Evolutionary conservation across 2,113 vertebrate genomes (phyloP).

Genomic region (Nyctereutes procyonoides): DNA sequence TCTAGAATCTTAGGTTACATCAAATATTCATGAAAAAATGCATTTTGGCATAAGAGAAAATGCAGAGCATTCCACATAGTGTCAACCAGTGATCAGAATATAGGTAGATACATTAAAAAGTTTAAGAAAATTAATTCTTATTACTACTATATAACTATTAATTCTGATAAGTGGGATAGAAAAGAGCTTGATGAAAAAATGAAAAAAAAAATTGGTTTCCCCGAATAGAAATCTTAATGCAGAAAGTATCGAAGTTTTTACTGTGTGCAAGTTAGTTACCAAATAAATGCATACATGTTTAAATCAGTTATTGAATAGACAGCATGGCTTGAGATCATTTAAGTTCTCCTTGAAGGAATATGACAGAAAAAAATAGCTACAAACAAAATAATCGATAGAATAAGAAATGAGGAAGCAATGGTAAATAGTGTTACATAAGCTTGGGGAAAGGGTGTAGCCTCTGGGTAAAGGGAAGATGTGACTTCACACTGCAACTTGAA

Average conservation of each 20-base stretch:
- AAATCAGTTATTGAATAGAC: not conserved
- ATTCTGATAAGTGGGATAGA: not conserved
- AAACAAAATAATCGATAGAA: not conserved
- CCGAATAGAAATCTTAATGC: not conserved
- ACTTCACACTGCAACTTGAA: not conserved
- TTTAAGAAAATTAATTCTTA: not conserved
- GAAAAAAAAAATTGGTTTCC: not conserved
- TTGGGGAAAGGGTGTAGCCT: not conserved
- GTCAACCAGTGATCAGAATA: not conserved
- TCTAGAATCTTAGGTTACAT: not conserved
- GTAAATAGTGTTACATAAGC: not conserved
- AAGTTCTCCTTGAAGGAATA: not conserved
- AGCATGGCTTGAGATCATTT: not conserved
- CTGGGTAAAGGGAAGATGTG: not conserved
- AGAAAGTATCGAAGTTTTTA: not conserved
- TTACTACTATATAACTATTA: not conserved
- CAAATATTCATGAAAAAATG: not conserved
- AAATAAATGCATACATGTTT: not conserved
- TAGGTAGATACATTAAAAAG: not conserved
- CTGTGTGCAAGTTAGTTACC: not conserved
- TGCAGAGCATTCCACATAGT: not conserved
- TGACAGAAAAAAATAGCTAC: not conserved
- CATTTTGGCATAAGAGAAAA: not conserved
- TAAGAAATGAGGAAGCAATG: not conserved
- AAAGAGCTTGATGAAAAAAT: not conserved